Evolutionary conservation across 1,140 invertebrate species (phyloP).

Genomic region (Calephelis nemesis): DNA sequence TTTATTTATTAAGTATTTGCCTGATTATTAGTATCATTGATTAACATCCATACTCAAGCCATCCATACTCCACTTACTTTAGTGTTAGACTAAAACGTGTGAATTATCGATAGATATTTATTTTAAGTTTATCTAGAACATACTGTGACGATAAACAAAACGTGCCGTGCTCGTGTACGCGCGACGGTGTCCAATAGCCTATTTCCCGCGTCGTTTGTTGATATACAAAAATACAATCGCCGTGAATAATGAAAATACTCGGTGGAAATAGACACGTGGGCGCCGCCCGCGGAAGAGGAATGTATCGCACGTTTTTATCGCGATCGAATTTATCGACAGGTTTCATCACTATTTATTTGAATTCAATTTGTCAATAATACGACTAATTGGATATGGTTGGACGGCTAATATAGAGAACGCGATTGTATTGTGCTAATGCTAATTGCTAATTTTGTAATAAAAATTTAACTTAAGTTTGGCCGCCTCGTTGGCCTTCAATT

Average conservation of each 20-base stretch:
- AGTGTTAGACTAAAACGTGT: no score
- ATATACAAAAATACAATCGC: conserved; percentile 3
- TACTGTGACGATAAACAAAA: not conserved
- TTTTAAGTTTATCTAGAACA: not conserved
- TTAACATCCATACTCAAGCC: no score
- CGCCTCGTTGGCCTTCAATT: no score
- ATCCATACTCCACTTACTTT: no score
- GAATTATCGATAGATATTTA: no score
- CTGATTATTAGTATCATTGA: no score
- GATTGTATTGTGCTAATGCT: no score
- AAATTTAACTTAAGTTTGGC: no score
- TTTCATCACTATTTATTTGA: not conserved
- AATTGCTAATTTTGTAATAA: no score
- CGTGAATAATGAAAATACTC: not conserved
- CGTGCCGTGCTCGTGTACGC: not conserved
- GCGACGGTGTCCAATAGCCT: not conserved
- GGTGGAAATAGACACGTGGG: conserved; percentile 8
- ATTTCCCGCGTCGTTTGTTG: not conserved
- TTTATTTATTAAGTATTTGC: no score
- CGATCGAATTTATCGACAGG: not conserved
- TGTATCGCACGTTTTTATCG: not conserved
- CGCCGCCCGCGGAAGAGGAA: not conserved
- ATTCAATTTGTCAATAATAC: not conserved
- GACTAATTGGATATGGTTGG: no score
- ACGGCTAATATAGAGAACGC: no score